phyloP scores from a whole-genome alignment of 2,888 invertebrate genomes.

The Amphimallon solstitiale region DNA sequence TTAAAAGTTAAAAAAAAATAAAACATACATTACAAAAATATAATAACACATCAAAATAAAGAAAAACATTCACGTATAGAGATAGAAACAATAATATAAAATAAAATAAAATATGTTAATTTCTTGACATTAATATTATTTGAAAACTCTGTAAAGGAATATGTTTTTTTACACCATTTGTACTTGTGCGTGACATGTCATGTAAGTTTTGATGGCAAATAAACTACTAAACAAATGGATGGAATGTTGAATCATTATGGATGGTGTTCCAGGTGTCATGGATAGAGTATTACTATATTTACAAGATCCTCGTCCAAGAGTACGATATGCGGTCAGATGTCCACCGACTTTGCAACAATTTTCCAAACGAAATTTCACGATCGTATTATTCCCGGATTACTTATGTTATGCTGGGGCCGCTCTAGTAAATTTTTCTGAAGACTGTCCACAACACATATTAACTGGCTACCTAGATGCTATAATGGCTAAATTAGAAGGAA shows the following conservation, averaged over 20 bases:
- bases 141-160: no score
- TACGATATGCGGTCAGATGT: constrained; percentile 99
- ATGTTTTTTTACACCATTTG: no score
- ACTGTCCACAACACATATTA: constrained; percentile 95
- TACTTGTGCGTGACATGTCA: no score
- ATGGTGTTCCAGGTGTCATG: constrained; percentile 73
- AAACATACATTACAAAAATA: no score
- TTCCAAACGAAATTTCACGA: constrained; percentile 99
- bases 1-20: no score
- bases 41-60: no score
- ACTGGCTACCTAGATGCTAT: constrained; percentile 90
- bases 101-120: no score
- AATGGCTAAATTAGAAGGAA: constrained; percentile 89
- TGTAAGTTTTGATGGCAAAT: no score
- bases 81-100: no score
- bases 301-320: constrained; percentile 82
- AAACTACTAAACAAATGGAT: constrained; percentile 99
- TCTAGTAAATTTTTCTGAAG: constrained; percentile 98
- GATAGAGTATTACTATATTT: constrained; percentile 59
- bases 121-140: no score
- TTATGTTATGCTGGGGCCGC: constrained; percentile 91
- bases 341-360: constrained; percentile 95
- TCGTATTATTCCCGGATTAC: constrained; percentile 90
- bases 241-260: constrained; percentile 91
- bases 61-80: no score